Conservation (phyloP, 64 coral and sea anemone species). For the Stichodactyla mertensii region DNA sequence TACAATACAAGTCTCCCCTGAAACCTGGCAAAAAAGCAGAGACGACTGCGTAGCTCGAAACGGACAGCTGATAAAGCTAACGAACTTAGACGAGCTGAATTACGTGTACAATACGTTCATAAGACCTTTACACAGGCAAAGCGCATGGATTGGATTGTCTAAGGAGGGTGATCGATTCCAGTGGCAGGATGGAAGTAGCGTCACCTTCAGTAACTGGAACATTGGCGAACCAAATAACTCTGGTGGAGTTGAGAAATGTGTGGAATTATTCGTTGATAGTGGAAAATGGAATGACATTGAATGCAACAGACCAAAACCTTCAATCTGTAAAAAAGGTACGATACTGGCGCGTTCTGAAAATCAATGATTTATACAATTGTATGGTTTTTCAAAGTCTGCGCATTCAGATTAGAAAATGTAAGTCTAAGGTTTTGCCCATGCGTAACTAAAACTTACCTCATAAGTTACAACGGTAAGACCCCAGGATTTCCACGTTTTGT, state of each 20-base stretch:
- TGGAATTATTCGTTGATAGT: conserved; percentile 43
- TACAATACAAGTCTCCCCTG: conserved; percentile 31
- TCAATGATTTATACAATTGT: not conserved
- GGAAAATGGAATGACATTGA: conserved; percentile 68
- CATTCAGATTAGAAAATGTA: no score
- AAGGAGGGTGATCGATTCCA: conserved; percentile 19
- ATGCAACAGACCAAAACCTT: conserved; percentile 38
- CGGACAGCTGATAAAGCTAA: conserved; percentile 38
- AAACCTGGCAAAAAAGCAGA: conserved; percentile 26
- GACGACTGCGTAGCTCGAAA: conserved; percentile 33
- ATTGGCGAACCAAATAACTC: conserved; percentile 52
- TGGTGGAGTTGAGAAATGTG: conserved; percentile 46
- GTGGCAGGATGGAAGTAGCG: conserved; percentile 47
- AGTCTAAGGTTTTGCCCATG: no score
- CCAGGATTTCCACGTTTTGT: no score
- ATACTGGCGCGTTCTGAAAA: not conserved
- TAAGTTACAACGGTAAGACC: no score
- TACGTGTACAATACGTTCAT: conserved; percentile 53
- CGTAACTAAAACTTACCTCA: no score
- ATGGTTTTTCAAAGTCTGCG: no score
- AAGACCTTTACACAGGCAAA: conserved; percentile 48
- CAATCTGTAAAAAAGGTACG: conserved; percentile 62
- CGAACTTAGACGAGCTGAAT: conserved; percentile 28
- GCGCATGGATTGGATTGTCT: conserved; percentile 64
- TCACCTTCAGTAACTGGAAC: conserved; percentile 57